Conservation (phyloP, 1,140 invertebrate genomes). For the Antheraea pernyi region DNA sequence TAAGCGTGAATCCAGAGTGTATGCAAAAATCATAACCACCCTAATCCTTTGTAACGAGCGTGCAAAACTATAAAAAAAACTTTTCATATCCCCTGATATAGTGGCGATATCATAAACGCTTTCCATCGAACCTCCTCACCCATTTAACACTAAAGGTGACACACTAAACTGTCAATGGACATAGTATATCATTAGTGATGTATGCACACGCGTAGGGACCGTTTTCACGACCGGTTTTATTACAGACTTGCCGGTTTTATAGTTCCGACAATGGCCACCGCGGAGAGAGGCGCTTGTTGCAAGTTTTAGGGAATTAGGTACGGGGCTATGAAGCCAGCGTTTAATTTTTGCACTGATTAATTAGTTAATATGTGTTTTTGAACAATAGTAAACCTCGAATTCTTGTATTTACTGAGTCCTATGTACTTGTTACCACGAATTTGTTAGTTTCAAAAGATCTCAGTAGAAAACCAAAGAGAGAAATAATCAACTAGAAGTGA, state of each 20-base stretch:
- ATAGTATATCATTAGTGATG: conserved; percentile 60
- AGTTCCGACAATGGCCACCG: conserved; percentile 55
- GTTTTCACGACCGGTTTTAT: conserved; percentile 47
- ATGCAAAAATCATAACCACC: neutral
- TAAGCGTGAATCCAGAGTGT: neutral
- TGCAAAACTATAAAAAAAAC: conserved; percentile 46
- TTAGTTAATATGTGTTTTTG: too few relatives aligned
- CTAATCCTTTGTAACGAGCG: conserved; percentile 22
- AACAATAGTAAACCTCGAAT: too few relatives aligned
- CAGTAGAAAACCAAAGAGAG: too few relatives aligned
- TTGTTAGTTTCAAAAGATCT: too few relatives aligned
- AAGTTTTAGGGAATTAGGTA: conserved; percentile 52
- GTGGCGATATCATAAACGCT: conserved; percentile 28
- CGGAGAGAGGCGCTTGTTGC: conserved; percentile 55
- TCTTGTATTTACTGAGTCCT: too few relatives aligned
- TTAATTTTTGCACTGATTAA: neutral
- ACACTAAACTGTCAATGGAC: conserved; percentile 39
- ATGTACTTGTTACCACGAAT: too few relatives aligned
- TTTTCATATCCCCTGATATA: conserved; percentile 28
- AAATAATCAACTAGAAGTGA: too few relatives aligned
- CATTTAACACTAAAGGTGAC: conserved; percentile 8
- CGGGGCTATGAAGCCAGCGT: conserved; percentile 35
- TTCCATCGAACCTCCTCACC: conserved; percentile 12
- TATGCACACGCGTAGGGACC: conserved; percentile 59
- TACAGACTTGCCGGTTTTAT: conserved; percentile 58